Base-by-base conservation (phyloP, 2,888 invertebrate species). In the Heliconius cydno region DNA sequence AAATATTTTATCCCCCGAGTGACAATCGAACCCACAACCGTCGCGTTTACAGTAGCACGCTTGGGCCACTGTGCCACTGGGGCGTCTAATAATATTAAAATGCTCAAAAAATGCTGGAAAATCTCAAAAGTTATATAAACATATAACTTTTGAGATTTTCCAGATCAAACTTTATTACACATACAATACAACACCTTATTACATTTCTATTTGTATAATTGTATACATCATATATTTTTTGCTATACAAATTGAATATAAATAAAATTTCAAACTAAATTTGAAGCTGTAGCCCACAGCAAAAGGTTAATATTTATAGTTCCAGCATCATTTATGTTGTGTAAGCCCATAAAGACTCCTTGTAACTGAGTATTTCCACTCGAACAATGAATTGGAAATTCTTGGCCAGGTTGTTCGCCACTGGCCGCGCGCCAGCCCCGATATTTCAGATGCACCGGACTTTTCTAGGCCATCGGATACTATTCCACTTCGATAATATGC, bases 391-490 rank as follows among this genome's bases (percentile, higher is more conserved):
- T 66, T 66, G 65, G 41, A 68, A 34, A 75, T 79, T 75, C 68
- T 70, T 57, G 68, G 74, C 60, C 74, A 63, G 75, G 63, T 30
- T 71, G 30, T 65, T 10, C 10, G 78, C 28, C 68, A 74, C 73
- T 78, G 78, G 78, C 78, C 78, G 67, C 28, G 68, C 78, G 74
- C 78, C 78, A 79, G 78, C 63, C 63, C 60, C 60, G 74, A 60
- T 75, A 79, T 70, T 75, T 78, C 63, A 67, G 68, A 46, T 57
- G 68, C 74, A 78, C 78, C 74, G 46, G 68, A 74, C 78, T 75
- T 79, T 79, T 79, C 68, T 79, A 79, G 78, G 78, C 74, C 78
- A 75, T 68, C 68, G 74, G 68, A 68, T 60, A 60, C 60, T 74
- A 78, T 57, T 68, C 74, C 74, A 74, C 68, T 68, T 75, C 73